Evolutionary conservation across 2,888 invertebrate species (phyloP), one percentile per base, ranked within the genome.

Genomic region (Homarus gammarus): DNA sequence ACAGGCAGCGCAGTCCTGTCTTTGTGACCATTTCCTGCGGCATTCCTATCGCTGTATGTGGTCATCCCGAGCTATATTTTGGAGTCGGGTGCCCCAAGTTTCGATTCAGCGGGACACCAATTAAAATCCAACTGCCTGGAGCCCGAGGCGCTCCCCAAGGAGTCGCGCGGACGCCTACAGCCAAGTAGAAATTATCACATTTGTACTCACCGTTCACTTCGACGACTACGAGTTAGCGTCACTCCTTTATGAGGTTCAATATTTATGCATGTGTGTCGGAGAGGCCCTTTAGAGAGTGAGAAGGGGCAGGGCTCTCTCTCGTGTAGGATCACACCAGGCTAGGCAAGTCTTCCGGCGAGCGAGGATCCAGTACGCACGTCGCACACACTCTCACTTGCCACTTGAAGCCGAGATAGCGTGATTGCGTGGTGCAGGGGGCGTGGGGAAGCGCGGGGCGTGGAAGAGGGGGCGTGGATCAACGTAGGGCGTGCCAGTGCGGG

Each of bases 181-280:
- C 70, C 36, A 49, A 70, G 83, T n/a, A 82, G 44, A 40, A 44
- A 49, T 27, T 0, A 64, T 44, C 70, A 49, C 70, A 70, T 31
- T 2, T 72, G 83, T 84, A 84, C 83, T 84, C 83, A 84, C 83
- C 83, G 31, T 40, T 22, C n/a, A 44, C 70, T 31, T 5, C 12
- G 82, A 38, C 83, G 51, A n/a, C 51, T 36, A 3, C 36, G 51
- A 18, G 83, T 2, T 1, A 27, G 31, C 64, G 27, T 38, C 3
- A 1, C 36, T 31, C 44, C 83, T 44, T 27, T 82, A 56, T 68
- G 40, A 82, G 68, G 22, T 44, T 38, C 82, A 68, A 49, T 73
- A 36, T 64, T 31, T 84, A 49, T 72, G 83, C 68, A 51, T 84
- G 83, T 70, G 83, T 56, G 83, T 49, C 36, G 15, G 70, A 18